Evolutionary conservation across 2,113 vertebrate species (phyloP), one percentile per base, ranked within the genome.

Genomic region (Athene cunicularia): DNA sequence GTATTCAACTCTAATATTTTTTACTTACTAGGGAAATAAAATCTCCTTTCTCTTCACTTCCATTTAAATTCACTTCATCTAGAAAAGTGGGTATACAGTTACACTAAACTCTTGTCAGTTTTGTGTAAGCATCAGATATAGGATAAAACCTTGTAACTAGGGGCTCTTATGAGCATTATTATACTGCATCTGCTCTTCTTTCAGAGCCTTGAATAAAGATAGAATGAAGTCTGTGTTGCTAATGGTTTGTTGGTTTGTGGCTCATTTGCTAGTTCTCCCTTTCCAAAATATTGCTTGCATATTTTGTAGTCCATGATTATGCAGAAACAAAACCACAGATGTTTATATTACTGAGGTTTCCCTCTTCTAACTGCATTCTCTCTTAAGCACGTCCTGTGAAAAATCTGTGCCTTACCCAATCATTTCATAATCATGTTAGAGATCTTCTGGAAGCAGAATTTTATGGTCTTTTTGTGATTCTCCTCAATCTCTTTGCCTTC

Each of bases 271-370:
- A 71, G 50, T 79, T 94, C 68, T 94, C 50, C n/a, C 47, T 91
- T 92, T 94, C 83, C 86, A 94, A 95, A 96, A 89, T 95, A 96
- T 68, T 86, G 39, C 88, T 92, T 77, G 79, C 85, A 86, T 93
- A 93, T 95, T 96, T 91, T 92, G 28, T 71, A 90, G 81, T 90
- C 67, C 87, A 74, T 86, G 90, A 86, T 94, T 90, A 90, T 92
- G 67, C 88, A 90, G 85, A 92, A 84, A 93, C 53, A 93, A 94
- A 94, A 80, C 93, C 88, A 93, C 79, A 83, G 53, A 94, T 93
- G 39, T 90, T 96, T 93, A 14, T 94, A 53, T 80, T 94, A 72
- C 85, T 56, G 79, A 95, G 81, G 93, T 95, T 96, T 89, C 59
- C 53, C 45, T 90, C n/a, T 93, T 86, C 81, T 87, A 80, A 90